These are phyloP conservation scores for Mycetomoellerius zeteki DNA, from an alignment of 1,140 invertebrate species.

Conservation along the genomic window DNA sequence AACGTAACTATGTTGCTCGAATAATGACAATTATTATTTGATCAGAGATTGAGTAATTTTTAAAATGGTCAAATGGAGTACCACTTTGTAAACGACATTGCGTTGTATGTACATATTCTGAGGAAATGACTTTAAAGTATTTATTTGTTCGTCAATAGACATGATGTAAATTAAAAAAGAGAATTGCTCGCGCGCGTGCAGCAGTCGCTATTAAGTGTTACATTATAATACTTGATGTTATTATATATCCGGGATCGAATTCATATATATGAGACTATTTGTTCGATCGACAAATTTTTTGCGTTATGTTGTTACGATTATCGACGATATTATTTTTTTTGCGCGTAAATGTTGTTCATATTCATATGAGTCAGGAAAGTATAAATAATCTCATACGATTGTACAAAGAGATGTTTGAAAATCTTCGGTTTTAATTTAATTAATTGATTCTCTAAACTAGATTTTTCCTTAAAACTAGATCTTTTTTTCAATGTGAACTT, in stretches of 20 bases:
- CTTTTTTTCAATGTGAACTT: not conserved
- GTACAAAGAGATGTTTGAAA: not conserved
- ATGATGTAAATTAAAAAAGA: constrained; percentile 1
- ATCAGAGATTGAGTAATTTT: not conserved
- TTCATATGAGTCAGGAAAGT: not conserved
- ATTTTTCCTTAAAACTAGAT: not conserved
- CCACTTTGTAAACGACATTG: constrained; percentile 1
- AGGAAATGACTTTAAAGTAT: not conserved
- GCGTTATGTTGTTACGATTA: constrained; percentile 1
- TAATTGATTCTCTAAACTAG: not conserved
- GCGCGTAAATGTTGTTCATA: not conserved
- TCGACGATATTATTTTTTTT: constrained; percentile 5
- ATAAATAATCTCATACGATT: not conserved
- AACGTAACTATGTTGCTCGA: too few relatives aligned
- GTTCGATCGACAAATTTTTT: not conserved
- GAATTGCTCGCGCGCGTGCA: not conserved
- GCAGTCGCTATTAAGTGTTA: constrained; percentile 32
- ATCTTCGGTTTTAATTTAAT: constrained; percentile 11
- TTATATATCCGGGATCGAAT: not conserved
- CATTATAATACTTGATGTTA: constrained; percentile 28
- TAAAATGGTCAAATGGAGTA: not conserved
- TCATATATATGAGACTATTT: not conserved
- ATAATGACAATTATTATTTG: not conserved
- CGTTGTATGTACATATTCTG: not conserved
- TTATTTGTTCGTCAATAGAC: constrained; percentile 4